Conservation (phyloP, 2,113 vertebrate genomes). For the Thomomys bottae region DNA sequence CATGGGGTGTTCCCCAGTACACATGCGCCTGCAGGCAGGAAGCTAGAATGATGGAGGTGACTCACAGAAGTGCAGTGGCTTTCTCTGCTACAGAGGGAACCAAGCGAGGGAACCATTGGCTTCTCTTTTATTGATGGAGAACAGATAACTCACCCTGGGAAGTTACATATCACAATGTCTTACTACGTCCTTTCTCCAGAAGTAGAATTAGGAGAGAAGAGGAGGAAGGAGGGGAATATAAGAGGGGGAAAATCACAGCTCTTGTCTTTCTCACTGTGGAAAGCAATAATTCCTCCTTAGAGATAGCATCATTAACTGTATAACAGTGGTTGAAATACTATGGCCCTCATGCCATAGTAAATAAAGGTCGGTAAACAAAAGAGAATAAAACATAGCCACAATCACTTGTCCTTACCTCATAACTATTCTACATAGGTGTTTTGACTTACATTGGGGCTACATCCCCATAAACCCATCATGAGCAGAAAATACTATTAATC, state of each 20-base stretch:
- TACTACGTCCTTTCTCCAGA: background rate
- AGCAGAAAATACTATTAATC: background rate
- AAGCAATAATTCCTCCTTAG: background rate
- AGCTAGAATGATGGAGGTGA: background rate
- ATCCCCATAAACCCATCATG: background rate
- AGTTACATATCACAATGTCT: background rate
- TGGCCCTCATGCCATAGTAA: background rate
- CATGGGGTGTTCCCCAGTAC: background rate
- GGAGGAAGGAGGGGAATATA: too few species aligned
- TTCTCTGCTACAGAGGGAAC: background rate
- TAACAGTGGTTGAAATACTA: background rate
- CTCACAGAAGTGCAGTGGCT: background rate
- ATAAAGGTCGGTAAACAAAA: background rate
- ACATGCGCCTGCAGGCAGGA: background rate
- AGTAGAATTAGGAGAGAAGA: background rate
- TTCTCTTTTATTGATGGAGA: background rate
- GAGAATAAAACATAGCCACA: too few species aligned
- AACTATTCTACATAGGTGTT: background rate
- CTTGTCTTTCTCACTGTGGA: background rate
- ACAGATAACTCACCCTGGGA: background rate
- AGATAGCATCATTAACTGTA: background rate
- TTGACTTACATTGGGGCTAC: background rate
- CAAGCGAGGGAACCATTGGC: background rate
- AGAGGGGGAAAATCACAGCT: background rate
- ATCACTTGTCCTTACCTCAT: background rate